Evolutionary conservation across 2,113 vertebrate species (phyloP).

Genomic region (Esox niger): DNA sequence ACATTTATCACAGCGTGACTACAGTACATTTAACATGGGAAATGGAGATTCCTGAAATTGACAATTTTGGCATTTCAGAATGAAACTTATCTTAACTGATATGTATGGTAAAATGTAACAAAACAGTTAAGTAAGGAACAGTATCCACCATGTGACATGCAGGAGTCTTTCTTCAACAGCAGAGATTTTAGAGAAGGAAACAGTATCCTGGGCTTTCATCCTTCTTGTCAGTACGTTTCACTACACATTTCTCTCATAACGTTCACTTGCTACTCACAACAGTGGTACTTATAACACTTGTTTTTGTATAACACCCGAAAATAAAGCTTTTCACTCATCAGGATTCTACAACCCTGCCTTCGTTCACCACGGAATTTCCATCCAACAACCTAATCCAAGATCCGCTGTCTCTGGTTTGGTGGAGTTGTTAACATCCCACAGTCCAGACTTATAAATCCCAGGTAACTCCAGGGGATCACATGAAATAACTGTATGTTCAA

Average conservation of each 20-base stretch:
- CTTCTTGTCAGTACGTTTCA: background rate
- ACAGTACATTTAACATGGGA: slow-evolving; percentile 6
- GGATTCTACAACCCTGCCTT: background rate
- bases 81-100: background rate
- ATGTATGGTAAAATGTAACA: background rate
- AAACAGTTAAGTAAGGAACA: background rate
- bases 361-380: background rate
- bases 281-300: slow-evolving; percentile 13
- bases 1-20: background rate
- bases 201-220: background rate
- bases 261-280: too few relatives aligned
- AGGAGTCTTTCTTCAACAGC: slow-evolving; percentile 12
- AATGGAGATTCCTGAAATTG: background rate
- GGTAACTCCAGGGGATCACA: background rate
- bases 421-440: too few relatives aligned
- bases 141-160: slow-evolving; percentile 4
- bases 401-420: background rate
- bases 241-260: background rate
- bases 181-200: background rate
- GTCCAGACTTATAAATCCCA: too few relatives aligned
- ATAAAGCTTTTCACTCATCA: slow-evolving; percentile 5
- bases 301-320: too few relatives aligned
- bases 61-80: background rate
- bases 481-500: background rate
- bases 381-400: background rate